These are phyloP conservation scores for Trichosurus vulpecula DNA, from an alignment of 2,797 vertebrate genomes.

Conservation along the genomic window DNA sequence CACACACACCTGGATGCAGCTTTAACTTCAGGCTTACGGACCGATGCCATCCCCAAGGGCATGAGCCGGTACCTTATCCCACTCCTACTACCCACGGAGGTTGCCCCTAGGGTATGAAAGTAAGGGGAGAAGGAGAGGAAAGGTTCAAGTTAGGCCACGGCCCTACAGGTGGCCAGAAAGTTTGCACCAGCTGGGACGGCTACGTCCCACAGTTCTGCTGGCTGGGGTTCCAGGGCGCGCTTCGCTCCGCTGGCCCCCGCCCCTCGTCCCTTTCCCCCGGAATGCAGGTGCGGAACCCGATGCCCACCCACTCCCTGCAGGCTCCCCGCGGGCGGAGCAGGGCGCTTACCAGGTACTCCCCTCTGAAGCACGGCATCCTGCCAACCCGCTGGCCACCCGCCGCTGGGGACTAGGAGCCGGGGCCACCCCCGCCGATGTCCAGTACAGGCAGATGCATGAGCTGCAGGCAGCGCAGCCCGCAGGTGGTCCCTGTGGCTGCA, in stretches of 20 bases:
- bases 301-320: not conserved
- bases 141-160: not conserved
- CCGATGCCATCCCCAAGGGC: not conserved
- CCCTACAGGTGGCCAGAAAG: not conserved
- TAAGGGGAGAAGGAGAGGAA: not conserved
- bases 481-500: not conserved
- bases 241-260: not conserved
- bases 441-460: fast-evolving
- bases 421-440: not conserved
- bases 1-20: not conserved
- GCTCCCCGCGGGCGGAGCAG: not conserved
- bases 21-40: not conserved
- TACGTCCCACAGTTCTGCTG: not conserved
- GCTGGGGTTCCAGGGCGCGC: not conserved
- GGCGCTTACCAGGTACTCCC: conserved; percentile 66
- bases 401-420: not conserved
- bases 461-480: not conserved
- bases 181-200: not conserved
- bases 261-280: not conserved
- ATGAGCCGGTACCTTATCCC: not conserved
- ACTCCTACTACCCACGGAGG: not conserved
- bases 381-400: too few species aligned
- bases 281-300: not conserved
- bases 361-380: conserved; percentile 64
- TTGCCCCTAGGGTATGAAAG: not conserved